These are phyloP conservation scores for Scaptomyza graminum DNA, from an alignment of 1,140 invertebrate genomes.

Conservation along the genomic window DNA sequence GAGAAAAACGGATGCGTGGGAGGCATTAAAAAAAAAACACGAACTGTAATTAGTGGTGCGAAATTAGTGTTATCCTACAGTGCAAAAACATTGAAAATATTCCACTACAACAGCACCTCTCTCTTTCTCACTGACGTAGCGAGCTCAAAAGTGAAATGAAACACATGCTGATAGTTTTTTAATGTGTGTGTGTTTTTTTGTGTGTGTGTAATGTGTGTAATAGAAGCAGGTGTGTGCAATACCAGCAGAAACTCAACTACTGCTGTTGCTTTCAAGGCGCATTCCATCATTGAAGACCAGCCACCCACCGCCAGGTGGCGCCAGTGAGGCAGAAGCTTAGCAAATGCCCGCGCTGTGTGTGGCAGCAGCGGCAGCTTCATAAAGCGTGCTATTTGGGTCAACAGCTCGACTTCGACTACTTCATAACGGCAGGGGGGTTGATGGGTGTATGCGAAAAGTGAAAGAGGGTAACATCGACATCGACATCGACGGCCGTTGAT, in stretches of 20 bases:
- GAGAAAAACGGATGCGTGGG: not conserved
- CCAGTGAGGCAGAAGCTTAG: conserved; percentile 33
- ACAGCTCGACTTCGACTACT: conserved; percentile 33
- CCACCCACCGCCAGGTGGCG: not conserved
- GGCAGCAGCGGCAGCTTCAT: conserved; percentile 15
- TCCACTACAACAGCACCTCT: not conserved
- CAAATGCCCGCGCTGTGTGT: conserved; percentile 17
- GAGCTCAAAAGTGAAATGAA: conserved; percentile 63
- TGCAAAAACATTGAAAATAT: conserved; percentile 33
- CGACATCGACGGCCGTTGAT: not conserved
- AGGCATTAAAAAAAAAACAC: conserved; percentile 38
- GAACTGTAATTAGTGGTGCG: conserved; percentile 72
- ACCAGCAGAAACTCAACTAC: not conserved
- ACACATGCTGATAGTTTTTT: conserved; percentile 68
- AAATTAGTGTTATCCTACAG: conserved; percentile 68
- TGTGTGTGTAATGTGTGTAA: conserved; percentile 17
- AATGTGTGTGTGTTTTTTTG: conserved; percentile 40
- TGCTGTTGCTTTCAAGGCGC: conserved; percentile 32
- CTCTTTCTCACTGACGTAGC: not conserved
- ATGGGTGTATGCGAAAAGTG: not conserved
- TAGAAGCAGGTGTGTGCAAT: conserved; percentile 37
- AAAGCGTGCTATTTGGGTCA: conserved; percentile 56
- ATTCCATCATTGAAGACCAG: conserved; percentile 25
- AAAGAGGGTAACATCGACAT: not conserved
- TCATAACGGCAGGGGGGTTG: not conserved